A percentile compares a stretch with the other conserved stretches of the same genome.
Conservation (phyloP, 2,113 vertebrate genomes). For the Zingel zingel region DNA sequence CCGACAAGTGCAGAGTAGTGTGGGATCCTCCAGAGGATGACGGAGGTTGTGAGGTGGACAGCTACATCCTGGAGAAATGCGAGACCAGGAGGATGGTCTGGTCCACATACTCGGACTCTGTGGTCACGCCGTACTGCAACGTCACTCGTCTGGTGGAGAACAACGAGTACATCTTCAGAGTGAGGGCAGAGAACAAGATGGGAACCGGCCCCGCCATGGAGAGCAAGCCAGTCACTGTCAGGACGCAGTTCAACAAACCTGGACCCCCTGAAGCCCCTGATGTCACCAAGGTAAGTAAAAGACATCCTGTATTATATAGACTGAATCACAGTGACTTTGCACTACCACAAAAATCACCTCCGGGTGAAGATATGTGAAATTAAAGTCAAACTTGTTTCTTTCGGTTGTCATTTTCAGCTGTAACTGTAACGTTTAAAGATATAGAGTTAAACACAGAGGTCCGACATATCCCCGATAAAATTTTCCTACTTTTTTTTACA, state of each 20-base stretch:
- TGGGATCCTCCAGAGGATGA: conserved; percentile 97
- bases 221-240: conserved; percentile 93
- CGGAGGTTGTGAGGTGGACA: conserved; percentile 98
- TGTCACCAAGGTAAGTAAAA: conserved; percentile 88
- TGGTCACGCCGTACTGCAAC: conserved; percentile 89
- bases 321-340: too few relatives aligned
- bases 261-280: conserved; percentile 96
- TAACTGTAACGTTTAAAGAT: too few relatives aligned
- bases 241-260: conserved; percentile 93
- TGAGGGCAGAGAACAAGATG: conserved; percentile 99
- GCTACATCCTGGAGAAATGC: conserved; percentile 98
- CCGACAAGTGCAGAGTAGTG: conserved; percentile 92
- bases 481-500: too few relatives aligned
- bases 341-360: too few relatives aligned
- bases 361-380: too few relatives aligned
- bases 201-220: conserved; percentile 95
- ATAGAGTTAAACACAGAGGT: too few relatives aligned
- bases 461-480: too few relatives aligned
- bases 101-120: conserved; percentile 93
- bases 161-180: conserved; percentile 98
- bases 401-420: too few relatives aligned
- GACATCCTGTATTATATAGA: neutral
- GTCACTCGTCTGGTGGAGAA: conserved; percentile 95
- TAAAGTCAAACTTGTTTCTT: too few relatives aligned
- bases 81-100: conserved; percentile 99